Evolutionary conservation across 2,113 vertebrate species (phyloP), one percentile per base, ranked within the genome.

Genomic region (Rhipidura dahli): DNA sequence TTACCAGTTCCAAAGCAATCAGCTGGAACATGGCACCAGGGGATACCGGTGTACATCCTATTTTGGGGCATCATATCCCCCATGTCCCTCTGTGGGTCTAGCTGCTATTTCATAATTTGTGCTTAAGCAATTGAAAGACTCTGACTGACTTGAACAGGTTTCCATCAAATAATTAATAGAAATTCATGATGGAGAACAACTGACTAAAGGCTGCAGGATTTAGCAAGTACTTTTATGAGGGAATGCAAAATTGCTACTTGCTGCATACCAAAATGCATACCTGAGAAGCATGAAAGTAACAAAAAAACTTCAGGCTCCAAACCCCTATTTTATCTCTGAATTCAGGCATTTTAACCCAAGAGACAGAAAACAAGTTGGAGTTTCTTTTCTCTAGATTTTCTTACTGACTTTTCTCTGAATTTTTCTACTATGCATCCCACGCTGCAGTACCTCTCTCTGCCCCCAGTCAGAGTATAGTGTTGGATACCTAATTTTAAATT

Each of bases 41-140:
- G 6, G 5, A 45, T 31, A 70, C 20, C 64, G 77, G 37, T 16
- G 23, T 28, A 24, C 39, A 40, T 53, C 45, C 28, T n/a, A 5
- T 22, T 61, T 70, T 11, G 20, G 39, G 21, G 12, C 60, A 68
- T 22, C 42, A 24, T 17, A 35, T 59, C 30, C 11, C 28, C 15
- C 17, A 18, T 8, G 26, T 27, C 16, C 63, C 39, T 49, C 40
- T 0, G 0, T 11, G n/a, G 28, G 28, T 57, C 50, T 40, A 81
- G 45, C 42, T 61, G 39, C 31, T 82, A 75, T 39, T 66, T 45
- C 31, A 6, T 13, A 75, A 17, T 47, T 78, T 39, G 42, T 66
- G 59, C n/a, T 42, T 54, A 78, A 54, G 50, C 18, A 89, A 26
- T 5, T 42, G 26, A 70, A 89, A 59, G 69, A 81, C 23, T 56